These are phyloP conservation scores for Drosophila parthenogenetica DNA, from an alignment of 2,888 invertebrate species.

Conservation along the genomic window DNA sequence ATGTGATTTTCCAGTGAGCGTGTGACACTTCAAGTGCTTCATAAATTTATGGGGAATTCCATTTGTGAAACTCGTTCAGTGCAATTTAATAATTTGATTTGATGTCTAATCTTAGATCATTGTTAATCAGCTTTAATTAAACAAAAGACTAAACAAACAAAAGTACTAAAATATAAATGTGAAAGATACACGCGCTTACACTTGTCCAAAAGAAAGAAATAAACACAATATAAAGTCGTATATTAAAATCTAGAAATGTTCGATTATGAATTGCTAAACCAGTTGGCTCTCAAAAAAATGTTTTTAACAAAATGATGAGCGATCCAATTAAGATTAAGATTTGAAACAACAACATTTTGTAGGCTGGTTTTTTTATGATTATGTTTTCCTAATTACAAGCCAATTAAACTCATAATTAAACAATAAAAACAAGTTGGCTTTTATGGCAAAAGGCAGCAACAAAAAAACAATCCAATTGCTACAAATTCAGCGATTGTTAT, in stretches of 20 bases:
- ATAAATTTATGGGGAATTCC: constrained; percentile 29
- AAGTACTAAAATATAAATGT: background rate
- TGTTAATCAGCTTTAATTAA: background rate
- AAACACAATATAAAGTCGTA: background rate
- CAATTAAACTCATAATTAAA: constrained; percentile 65
- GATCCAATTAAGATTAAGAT: constrained; percentile 48
- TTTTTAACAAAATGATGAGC: constrained; percentile 23
- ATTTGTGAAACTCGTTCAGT: constrained; percentile 17
- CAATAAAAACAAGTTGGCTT: constrained; percentile 50
- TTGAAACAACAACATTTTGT: constrained; percentile 30
- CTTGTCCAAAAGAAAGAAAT: background rate
- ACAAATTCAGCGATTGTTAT: background rate
- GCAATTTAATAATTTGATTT: constrained; percentile 1
- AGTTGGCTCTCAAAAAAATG: background rate
- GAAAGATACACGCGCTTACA: background rate
- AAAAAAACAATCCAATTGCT: constrained; percentile 58
- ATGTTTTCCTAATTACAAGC: constrained; percentile 63
- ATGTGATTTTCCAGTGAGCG: constrained; percentile 49
- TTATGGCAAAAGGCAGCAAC: constrained; percentile 26
- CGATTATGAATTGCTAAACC: constrained; percentile 7
- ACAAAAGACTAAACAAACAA: background rate
- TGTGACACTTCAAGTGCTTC: constrained; percentile 39
- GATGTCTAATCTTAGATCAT: constrained; percentile 1
- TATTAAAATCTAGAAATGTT: constrained; percentile 1
- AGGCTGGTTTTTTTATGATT: constrained; percentile 43